Evolutionary conservation across 1,140 invertebrate species (phyloP).

Genomic region (Cyrtorhinus lividipennis): DNA sequence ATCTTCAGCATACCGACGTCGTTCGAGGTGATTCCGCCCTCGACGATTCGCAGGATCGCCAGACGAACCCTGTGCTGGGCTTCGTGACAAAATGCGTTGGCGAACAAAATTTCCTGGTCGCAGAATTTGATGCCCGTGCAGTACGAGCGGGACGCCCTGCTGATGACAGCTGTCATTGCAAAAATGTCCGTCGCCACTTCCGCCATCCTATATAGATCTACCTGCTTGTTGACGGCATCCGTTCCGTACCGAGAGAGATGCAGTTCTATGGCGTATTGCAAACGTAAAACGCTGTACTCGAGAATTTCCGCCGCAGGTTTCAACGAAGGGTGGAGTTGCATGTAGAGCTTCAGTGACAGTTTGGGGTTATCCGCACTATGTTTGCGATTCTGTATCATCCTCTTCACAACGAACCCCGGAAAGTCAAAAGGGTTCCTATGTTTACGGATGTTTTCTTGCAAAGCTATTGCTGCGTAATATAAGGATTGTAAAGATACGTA

Average conservation of each 20-base stretch:
- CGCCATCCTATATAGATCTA: constrained; percentile 55
- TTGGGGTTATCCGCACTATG: too few species aligned
- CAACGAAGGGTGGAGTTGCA: constrained; percentile 45
- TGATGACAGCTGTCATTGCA: constrained; percentile 54
- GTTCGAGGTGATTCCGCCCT: neutral
- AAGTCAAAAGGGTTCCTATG: too few species aligned
- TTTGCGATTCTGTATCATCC: too few species aligned
- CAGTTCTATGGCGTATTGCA: constrained; percentile 38
- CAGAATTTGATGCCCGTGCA: constrained; percentile 41
- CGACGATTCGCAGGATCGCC: neutral
- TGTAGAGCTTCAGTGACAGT: too few species aligned
- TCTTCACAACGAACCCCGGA: too few species aligned
- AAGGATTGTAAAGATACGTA: neutral
- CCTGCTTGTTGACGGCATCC: constrained; percentile 48
- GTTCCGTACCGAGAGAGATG: constrained; percentile 40
- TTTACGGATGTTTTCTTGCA: too few species aligned
- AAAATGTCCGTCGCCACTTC: constrained; percentile 64
- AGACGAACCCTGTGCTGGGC: neutral
- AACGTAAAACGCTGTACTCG: constrained; percentile 39
- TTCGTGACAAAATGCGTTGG: constrained; percentile 9
- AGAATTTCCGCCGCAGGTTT: constrained; percentile 32
- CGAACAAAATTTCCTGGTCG: constrained; percentile 10
- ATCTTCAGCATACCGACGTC: neutral
- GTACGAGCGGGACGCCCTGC: constrained; percentile 60
- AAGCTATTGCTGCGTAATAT: neutral